Evolutionary conservation across 2,888 invertebrate genomes (phyloP), one percentile per base, ranked within the genome.

Genomic region (Xanthorhoe designata): DNA sequence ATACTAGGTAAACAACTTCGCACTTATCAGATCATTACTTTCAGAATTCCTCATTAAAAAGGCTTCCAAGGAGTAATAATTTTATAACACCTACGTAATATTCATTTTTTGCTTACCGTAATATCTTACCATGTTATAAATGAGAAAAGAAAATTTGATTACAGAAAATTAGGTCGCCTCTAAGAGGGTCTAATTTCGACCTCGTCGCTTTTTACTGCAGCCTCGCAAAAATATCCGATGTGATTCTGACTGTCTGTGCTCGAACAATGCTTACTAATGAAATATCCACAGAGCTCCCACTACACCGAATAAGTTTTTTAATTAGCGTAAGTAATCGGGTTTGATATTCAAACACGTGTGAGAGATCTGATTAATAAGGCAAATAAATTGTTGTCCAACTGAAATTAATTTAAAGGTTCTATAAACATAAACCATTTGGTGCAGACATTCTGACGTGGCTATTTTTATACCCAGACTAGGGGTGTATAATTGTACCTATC

Each of bases 101-200:
- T 49, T 38, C 54, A 56, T 56, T 61, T 70, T 70, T 68, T 70
- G 53, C 65, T 67, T 70, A 64, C 66, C 63, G 61, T 61, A 69
- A 76, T 78, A 78, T 75, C 69, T 76, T 75, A 76, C 76, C 75
- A 66, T 67, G 77, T 82, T 79, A 79, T 79, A 82, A 83, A 82
- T 75, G 78, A 71, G 75, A 79, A 80, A 77, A 77, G 74, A 79
- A 87, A 87, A 88, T 87, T 86, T 83, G 82, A 87, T 89, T 87
- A 88, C 77, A 81, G 78, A 80, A 82, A 86, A 85, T 82, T 78
- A 86, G 80, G 82, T 73, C 75, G 76, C 77, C 77, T 79, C 78
- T 85, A 78, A 84, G 80, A 83, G 82, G 79, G 78, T 83, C 81
- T 85, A 85, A 86, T 87, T 85, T 82, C 80, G 75, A 75, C 79